Evolutionary conservation across 2,797 vertebrate species (phyloP).

Genomic region (Acanthopagrus latus): DNA sequence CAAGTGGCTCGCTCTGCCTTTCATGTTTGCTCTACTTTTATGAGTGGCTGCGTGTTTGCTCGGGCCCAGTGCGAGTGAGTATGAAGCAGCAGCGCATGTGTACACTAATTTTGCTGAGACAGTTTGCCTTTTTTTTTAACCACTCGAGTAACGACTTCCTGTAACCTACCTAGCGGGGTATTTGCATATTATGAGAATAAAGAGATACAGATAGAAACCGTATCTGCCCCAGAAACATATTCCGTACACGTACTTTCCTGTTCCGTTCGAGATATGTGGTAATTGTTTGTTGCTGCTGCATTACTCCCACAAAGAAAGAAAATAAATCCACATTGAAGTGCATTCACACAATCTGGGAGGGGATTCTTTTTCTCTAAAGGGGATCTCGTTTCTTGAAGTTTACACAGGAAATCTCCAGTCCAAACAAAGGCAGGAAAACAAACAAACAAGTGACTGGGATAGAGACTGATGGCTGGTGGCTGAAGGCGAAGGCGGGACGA

Average conservation of each 20-base stretch:
- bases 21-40: slow-evolving; percentile 65
- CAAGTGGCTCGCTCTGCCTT: slow-evolving; percentile 37
- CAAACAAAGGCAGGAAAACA: slow-evolving; percentile 83
- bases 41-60: slow-evolving; percentile 50
- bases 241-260: background rate
- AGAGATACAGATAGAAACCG: slow-evolving; percentile 4
- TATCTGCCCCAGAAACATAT: slow-evolving; percentile 24
- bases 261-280: slow-evolving; percentile 24
- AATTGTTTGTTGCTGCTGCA: slow-evolving; percentile 40
- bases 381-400: slow-evolving; percentile 65
- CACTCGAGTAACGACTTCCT: slow-evolving; percentile 24
- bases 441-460: slow-evolving; percentile 75
- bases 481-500: slow-evolving; percentile 41
- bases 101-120: slow-evolving; percentile 49
- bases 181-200: slow-evolving; percentile 21
- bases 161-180: background rate
- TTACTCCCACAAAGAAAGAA: slow-evolving; percentile 35
- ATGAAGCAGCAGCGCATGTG: slow-evolving; percentile 21
- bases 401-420: slow-evolving; percentile 77
- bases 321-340: slow-evolving; percentile 48
- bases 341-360: slow-evolving; percentile 43
- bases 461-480: slow-evolving; percentile 54
- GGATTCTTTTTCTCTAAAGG: slow-evolving; percentile 33
- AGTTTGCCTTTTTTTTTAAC: slow-evolving; percentile 17
- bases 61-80: slow-evolving; percentile 21